phyloP scores from a whole-genome alignment of 2,888 invertebrate genomes.

The Carterocephalus palaemon region DNA sequence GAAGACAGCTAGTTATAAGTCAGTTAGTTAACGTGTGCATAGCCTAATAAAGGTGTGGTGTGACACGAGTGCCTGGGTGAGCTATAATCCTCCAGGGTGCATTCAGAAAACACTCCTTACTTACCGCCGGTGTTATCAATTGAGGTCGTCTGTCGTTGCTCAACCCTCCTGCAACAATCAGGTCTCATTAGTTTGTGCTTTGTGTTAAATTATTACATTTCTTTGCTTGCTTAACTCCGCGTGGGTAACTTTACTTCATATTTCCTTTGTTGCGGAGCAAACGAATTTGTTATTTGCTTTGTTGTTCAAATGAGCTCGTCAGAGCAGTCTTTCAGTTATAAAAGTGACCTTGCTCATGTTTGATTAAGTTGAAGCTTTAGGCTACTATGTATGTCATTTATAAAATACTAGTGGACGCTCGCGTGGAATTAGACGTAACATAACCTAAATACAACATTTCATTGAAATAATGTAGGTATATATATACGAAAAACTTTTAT shows the following conservation, averaged over 20 bases:
- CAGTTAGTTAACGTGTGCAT: too few relatives aligned
- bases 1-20: too few relatives aligned
- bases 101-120: slow-evolving; percentile 19
- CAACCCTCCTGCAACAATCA: slow-evolving; percentile 25
- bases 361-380: too few relatives aligned
- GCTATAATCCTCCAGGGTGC: slow-evolving; percentile 21
- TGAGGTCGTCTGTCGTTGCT: slow-evolving; percentile 20
- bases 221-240: slow-evolving; percentile 18
- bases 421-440: too few relatives aligned
- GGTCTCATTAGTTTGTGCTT: slow-evolving; percentile 23
- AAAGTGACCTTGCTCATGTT: slow-evolving; percentile 6
- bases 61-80: not conserved
- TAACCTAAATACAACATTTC: too few relatives aligned
- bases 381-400: too few relatives aligned
- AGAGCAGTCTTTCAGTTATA: slow-evolving; percentile 16
- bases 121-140: slow-evolving; percentile 18
- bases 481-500: too few relatives aligned
- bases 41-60: too few relatives aligned
- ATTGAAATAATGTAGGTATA: too few relatives aligned
- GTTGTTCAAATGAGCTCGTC: slow-evolving; percentile 14
- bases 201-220: slow-evolving; percentile 26
- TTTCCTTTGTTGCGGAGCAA: slow-evolving; percentile 20
- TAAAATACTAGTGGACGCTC: too few relatives aligned
- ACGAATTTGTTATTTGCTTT: slow-evolving; percentile 16
- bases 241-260: slow-evolving; percentile 22